Base-by-base conservation (phyloP, 2,113 vertebrate species). In the Podarcis muralis region DNA sequence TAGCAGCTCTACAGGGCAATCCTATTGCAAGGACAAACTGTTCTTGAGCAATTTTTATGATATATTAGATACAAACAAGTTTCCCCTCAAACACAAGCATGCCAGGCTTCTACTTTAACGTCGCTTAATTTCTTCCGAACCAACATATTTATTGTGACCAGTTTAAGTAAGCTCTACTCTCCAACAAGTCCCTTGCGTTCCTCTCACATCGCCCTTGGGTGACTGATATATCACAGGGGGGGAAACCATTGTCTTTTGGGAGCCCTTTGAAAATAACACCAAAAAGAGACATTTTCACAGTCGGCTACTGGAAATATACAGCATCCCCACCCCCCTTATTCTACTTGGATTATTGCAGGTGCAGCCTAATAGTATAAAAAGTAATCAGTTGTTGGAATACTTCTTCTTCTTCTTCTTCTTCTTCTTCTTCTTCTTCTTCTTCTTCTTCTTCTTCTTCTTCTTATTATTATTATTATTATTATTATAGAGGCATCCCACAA, bases 1-100 rank as follows among this genome's bases (percentile, higher is more conserved):
- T 94, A 95, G 91, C 90, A 92, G 78, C 86, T 75, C 93, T 93
- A 92, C 40, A 86, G 93, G 91, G 92, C 91, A 90, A 83, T 83
- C 91, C 75, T 92, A 65, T 85, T 84, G 90, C 94, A 95, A 95
- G 95, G 95, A 93, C 95, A 95, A 90, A 92, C 85, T 66, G 93
- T 87, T 94, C 91, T 95, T 95, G 94, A 94, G 80, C 86, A 92
- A 94, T 95, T 93, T 93, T 96, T 91, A 87, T 77, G 59, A 48
- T 87, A 27, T 87, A 86, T 94, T 91, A 92, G 93, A 93, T 86
- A 92, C 75, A 94, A 95, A 91, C 93, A 92, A 90, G 85, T 93
- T 95, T 95, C 91, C 77, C 86, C 83, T 93, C 90, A 90, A 92
- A 95, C 90, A 83, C 88, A 92, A 87, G 85, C 81, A 48, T 93